Percentiles rank a stretch among this genome's conserved stretches.
Conservation (phyloP, 1,140 invertebrate species). For the Drosophila grimshawi region DNA sequence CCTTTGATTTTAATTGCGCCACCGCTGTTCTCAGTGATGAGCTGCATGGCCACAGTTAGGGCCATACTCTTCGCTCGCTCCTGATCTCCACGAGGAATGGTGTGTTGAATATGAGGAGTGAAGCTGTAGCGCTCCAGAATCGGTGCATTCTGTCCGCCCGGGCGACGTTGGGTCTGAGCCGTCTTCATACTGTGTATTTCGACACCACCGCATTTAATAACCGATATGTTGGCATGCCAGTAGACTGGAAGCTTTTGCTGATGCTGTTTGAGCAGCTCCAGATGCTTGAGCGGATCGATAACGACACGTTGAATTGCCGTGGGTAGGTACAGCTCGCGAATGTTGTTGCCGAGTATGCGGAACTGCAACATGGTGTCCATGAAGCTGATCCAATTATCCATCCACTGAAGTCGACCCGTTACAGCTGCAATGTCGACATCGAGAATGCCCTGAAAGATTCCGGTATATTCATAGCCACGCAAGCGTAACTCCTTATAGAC, state of each 20-base stretch:
- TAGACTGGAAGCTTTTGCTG: constrained; percentile 87
- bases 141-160: constrained; percentile 90
- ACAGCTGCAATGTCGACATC: constrained; percentile 88
- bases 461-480: constrained; percentile 96
- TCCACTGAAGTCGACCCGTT: constrained; percentile 91
- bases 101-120: constrained; percentile 88
- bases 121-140: constrained; percentile 93
- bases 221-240: constrained; percentile 90
- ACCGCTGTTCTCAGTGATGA: constrained; percentile 91
- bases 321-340: constrained; percentile 92
- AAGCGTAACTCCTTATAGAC: constrained; percentile 97
- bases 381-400: constrained; percentile 95
- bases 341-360: constrained; percentile 90
- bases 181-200: constrained; percentile 96
- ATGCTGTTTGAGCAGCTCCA: constrained; percentile 85
- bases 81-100: constrained; percentile 83
- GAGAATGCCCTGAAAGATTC: constrained; percentile 93
- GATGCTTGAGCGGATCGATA: constrained; percentile 91
- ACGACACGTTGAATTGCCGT: constrained; percentile 92
- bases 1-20: constrained; percentile 89
- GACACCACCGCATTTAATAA: constrained; percentile 93
- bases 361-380: constrained; percentile 98
- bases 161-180: constrained; percentile 92
- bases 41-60: constrained; percentile 88
- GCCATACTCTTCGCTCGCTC: constrained; percentile 86